Conservation (phyloP, 2,113 vertebrate genomes). For the Opisthocomus hoazin region DNA sequence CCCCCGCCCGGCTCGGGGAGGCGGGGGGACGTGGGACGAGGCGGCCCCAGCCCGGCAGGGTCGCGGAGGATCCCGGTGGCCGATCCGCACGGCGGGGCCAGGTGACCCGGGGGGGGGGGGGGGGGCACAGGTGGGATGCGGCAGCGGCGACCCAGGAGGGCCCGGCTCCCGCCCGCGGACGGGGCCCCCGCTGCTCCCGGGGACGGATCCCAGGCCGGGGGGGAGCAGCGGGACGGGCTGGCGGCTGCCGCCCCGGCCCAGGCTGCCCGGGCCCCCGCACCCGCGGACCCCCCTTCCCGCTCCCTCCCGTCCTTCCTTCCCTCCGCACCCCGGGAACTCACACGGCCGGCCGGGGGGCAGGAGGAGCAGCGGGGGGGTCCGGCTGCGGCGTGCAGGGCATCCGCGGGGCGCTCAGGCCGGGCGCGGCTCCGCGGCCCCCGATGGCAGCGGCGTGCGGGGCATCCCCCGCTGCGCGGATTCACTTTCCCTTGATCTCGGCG, state of each 20-base stretch:
- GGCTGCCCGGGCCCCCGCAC: not conserved
- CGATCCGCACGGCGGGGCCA: not conserved
- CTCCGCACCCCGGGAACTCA: constrained; percentile 39
- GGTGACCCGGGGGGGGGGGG: not conserved
- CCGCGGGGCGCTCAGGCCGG: constrained; percentile 28
- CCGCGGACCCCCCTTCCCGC: not conserved
- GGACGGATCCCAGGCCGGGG: not conserved
- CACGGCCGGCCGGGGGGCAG: constrained; percentile 52
- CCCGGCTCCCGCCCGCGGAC: not conserved
- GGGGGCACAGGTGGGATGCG: not conserved
- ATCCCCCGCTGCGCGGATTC: constrained; percentile 49
- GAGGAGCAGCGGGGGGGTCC: not conserved
- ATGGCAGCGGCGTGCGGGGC: constrained; percentile 37
- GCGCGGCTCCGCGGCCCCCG: constrained; percentile 28
- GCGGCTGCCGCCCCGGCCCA: not conserved
- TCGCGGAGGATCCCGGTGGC: not conserved
- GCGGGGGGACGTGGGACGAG: not conserved
- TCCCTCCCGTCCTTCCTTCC: not conserved
- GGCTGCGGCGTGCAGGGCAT: constrained; percentile 47
- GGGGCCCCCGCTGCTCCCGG: not conserved
- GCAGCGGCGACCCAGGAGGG: not conserved
- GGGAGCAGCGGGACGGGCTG: not conserved
- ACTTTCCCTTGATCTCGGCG: constrained; percentile 72
- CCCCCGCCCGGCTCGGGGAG: not conserved
- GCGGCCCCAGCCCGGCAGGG: not conserved